Conservation (phyloP, 2,888 invertebrate genomes). For the Dolichomitus sp. region DNA sequence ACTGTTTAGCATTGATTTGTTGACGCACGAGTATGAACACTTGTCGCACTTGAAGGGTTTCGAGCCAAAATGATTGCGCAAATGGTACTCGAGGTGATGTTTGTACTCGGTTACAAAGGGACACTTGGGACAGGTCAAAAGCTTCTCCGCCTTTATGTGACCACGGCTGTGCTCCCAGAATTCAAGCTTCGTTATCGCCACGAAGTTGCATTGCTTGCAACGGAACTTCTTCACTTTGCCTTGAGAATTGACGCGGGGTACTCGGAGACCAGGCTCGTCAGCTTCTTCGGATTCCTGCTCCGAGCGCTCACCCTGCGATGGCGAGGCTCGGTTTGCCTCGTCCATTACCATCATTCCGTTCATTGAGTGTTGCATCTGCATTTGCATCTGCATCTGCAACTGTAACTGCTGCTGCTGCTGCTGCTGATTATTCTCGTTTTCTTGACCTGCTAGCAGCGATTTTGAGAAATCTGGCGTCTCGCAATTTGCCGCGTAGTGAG, state of each 20-base stretch:
- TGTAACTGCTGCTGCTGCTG: constrained; percentile 83
- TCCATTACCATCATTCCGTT: constrained; percentile 86
- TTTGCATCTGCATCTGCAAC: constrained; percentile 83
- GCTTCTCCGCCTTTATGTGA: constrained; percentile 98
- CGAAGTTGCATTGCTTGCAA: constrained; percentile 97
- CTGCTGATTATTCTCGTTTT: constrained; percentile 77
- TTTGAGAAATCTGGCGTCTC: constrained; percentile 87
- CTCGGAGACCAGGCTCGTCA: constrained; percentile 88
- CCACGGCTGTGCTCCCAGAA: constrained; percentile 97
- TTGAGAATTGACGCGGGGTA: constrained; percentile 91
- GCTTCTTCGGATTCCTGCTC: constrained; percentile 80
- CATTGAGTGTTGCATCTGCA: constrained; percentile 81
- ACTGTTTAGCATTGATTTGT: constrained; percentile 99
- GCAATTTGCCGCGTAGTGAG: constrained; percentile 82
- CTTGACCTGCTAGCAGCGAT: constrained; percentile 87
- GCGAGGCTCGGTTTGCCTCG: constrained; percentile 65
- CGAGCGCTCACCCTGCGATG: constrained; percentile 72
- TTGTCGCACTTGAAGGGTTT: constrained; percentile 98
- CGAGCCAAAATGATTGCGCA: constrained; percentile 97
- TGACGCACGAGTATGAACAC: constrained; percentile 97
- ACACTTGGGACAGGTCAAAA: constrained; percentile 96
- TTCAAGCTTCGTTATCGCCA: constrained; percentile 95
- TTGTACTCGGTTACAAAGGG: constrained; percentile 99
- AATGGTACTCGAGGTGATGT: constrained; percentile 99
- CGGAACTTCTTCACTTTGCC: constrained; percentile 96